Evolutionary conservation across 2,888 invertebrate genomes (phyloP).

Genomic region (Opisthograptis luteolata): DNA sequence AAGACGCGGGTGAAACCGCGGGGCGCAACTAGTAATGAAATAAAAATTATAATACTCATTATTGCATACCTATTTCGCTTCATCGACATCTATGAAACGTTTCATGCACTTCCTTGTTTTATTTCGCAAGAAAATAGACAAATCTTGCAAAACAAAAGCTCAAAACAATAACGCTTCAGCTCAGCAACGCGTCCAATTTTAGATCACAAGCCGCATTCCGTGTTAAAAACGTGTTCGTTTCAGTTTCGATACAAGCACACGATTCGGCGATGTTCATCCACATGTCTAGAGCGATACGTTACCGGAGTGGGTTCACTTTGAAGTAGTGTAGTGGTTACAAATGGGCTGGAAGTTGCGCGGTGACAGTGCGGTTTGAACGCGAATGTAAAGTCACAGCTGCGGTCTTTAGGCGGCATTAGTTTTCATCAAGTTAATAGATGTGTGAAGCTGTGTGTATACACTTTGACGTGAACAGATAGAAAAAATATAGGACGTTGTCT

Average conservation of each 20-base stretch:
- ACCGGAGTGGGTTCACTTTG: constrained; percentile 62
- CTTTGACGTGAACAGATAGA: too few species aligned
- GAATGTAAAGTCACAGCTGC: constrained; percentile 71
- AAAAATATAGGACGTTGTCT: too few species aligned
- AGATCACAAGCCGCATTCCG: constrained; percentile 39
- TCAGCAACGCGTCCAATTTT: constrained; percentile 25
- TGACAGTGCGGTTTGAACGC: constrained; percentile 51
- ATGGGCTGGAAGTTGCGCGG: constrained; percentile 59
- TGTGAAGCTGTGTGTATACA: too few species aligned
- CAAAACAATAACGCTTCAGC: constrained; percentile 21
- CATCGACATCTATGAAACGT: too few species aligned
- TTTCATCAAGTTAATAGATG: too few species aligned
- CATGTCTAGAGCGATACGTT: constrained; percentile 66
- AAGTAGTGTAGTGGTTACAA: constrained; percentile 75
- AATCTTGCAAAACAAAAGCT: constrained; percentile 5
- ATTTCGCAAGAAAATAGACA: not conserved
- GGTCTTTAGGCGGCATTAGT: constrained; percentile 38
- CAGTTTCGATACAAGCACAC: constrained; percentile 58
- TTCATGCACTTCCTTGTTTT: too few species aligned
- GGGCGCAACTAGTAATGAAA: too few species aligned
- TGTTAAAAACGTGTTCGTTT: constrained; percentile 66
- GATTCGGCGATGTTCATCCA: constrained; percentile 55
- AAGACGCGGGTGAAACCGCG: too few species aligned
- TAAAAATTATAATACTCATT: too few species aligned
- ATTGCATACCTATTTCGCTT: too few species aligned